Evolutionary conservation across 2,888 invertebrate species (phyloP), one percentile per base, ranked within the genome.

Genomic region (Darwinula stevensoni): DNA sequence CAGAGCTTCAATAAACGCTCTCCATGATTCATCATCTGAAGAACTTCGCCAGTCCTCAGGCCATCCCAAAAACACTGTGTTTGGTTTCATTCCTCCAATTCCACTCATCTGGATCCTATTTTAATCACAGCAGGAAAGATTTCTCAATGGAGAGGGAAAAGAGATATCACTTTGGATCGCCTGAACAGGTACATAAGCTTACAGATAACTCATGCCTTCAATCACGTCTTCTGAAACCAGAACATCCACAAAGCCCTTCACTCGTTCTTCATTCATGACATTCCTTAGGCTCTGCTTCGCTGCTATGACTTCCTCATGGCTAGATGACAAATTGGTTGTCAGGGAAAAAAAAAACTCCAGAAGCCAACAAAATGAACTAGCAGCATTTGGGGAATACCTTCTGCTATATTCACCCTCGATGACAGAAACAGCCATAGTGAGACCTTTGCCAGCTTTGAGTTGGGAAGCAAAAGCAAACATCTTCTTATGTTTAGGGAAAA

Each of bases 191-290:
- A n/a, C n/a, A n/a, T n/a, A n/a, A n/a, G n/a, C n/a, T n/a, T n/a
- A n/a, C n/a, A n/a, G n/a, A n/a, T n/a, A 6, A 9, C 9, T 76
- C 26, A 97, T 59, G 40, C 94, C 97, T 45, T 86, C 80, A 31
- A 70, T 64, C 34, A 78, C 63, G 46, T 71, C 70, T 33, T 66
- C 63, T 2, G 84, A 62, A 4, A 94, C 82, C 28, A 94, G 57
- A 17, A 88, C 76, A 47, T 99, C 94, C 29, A 76, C 75, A 55
- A 99, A 97, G 29, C 97, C 97, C 53, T 94, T 94, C n/a, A 94
- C 82, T 46, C 68, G 72, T 51, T 91, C 86, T 44, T 80, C 80
- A 34, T 75, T 73, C 70, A 94, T 76, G 39, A 71, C 63, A 44
- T 69, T 69, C 34, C 71, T 63, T 29, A 94, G 56, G 42, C 70